These are phyloP conservation scores for Lutjanus argentimaculatus DNA, from an alignment of 2,797 vertebrate species.

Conservation along the genomic window DNA sequence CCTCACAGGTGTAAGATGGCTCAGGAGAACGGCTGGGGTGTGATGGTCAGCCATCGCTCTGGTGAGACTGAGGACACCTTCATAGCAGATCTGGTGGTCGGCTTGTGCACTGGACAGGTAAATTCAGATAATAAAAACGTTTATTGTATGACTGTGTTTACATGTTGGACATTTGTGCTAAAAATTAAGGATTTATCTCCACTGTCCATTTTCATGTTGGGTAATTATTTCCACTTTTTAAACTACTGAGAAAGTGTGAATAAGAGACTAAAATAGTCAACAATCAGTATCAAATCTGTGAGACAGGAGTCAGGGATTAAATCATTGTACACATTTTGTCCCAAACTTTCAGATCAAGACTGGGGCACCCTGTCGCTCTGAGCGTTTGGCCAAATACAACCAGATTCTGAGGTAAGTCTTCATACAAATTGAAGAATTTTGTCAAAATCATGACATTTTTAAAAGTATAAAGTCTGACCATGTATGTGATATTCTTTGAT, in stretches of 20 bases:
- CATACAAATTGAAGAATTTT: neutral
- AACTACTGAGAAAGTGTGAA: neutral
- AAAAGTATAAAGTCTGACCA: neutral
- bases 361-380: conserved; percentile 95
- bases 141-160: neutral
- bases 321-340: conserved; percentile 4
- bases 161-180: neutral
- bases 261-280: neutral
- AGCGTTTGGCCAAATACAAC: conserved; percentile 98
- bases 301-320: conserved; percentile 1
- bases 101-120: conserved; percentile 97
- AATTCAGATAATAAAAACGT: neutral
- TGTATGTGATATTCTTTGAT: neutral
- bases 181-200: neutral
- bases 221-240: neutral
- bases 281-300: neutral
- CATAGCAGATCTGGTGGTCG: conserved; percentile 97
- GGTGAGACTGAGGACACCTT: conserved; percentile 98
- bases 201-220: neutral
- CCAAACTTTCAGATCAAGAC: conserved; percentile 93
- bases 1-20: conserved; percentile 93
- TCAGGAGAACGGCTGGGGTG: conserved; percentile 95
- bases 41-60: conserved; percentile 98
- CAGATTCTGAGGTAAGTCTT: conserved; percentile 92
- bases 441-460: neutral